phyloP scores from a whole-genome alignment of 2,797 vertebrate species.

The Sebastes minor region DNA sequence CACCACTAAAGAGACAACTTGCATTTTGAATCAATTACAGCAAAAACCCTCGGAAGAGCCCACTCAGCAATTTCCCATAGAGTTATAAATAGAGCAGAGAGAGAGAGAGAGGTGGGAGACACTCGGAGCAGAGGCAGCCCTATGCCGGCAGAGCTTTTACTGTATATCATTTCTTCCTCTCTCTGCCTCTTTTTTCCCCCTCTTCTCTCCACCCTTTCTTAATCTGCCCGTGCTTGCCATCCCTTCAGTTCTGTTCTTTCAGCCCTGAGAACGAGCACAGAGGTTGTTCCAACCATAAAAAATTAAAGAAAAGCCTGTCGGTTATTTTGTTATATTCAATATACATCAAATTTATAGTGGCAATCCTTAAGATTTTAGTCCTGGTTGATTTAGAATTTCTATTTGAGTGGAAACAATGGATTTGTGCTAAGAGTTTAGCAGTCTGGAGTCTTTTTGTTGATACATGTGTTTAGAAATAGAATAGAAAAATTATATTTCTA shows the following conservation, averaged over 20 bases:
- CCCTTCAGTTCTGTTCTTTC: constrained; percentile 12
- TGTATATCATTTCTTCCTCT: constrained; percentile 52
- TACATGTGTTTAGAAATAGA: no score
- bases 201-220: constrained; percentile 26
- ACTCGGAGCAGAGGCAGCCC: constrained; percentile 58
- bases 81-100: constrained; percentile 79
- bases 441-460: neutral
- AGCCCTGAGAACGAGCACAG: neutral
- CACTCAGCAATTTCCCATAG: constrained; percentile 81
- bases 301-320: constrained; percentile 28
- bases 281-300: constrained; percentile 10
- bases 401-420: neutral
- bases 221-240: constrained; percentile 16
- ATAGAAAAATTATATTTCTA: no score
- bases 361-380: neutral
- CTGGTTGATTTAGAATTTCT: neutral
- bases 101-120: constrained; percentile 44
- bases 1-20: constrained; percentile 75
- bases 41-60: constrained; percentile 72
- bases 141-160: constrained; percentile 51
- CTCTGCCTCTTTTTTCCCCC: constrained; percentile 9
- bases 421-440: neutral
- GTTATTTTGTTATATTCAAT: constrained; percentile 29
- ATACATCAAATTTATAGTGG: constrained; percentile 11
- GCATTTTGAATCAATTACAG: constrained; percentile 81